Evolutionary conservation across 37 sponge, comb jelly and placozoan genomes (phyloP).

Genomic region (Hexactinellida sp.): DNA sequence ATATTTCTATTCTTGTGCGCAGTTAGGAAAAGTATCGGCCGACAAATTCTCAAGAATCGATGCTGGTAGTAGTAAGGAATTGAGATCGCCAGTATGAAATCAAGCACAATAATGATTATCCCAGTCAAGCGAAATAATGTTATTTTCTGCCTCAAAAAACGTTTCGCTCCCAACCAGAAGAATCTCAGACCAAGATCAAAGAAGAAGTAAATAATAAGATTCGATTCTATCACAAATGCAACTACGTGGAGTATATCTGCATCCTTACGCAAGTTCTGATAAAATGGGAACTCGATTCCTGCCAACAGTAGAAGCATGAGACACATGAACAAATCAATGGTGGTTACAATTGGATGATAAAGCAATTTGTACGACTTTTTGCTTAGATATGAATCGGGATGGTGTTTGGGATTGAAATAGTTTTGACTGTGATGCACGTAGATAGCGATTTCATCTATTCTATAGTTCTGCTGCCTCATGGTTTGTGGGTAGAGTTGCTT

Average conservation of each 20-base stretch:
- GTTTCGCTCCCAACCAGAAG: not conserved
- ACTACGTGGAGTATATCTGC: not conserved
- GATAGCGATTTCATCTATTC: not conserved
- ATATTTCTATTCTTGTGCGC: not conserved
- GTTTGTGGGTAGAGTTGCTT: not conserved
- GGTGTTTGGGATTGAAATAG: conserved; percentile 5
- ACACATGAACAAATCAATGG: not conserved
- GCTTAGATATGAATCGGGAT: not conserved
- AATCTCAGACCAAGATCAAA: not conserved
- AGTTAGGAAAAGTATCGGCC: not conserved
- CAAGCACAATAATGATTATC: not conserved
- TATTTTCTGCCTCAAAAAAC: conserved; percentile 5
- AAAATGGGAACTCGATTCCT: not conserved
- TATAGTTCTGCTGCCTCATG: not conserved
- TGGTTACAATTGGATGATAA: not conserved
- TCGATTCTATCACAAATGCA: not conserved
- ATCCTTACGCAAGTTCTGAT: not conserved
- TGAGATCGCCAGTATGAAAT: not conserved
- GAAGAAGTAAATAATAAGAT: not conserved
- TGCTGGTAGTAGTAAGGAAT: not conserved
- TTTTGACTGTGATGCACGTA: conserved; percentile 6
- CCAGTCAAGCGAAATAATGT: not conserved
- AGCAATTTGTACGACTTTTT: not conserved
- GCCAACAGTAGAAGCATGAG: not conserved
- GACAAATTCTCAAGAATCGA: conserved; percentile 7